Percentiles rank a stretch among this genome's conserved stretches.
phyloP scores from a whole-genome alignment of 2,113 vertebrate genomes.

The Sebastes fasciatus region DNA sequence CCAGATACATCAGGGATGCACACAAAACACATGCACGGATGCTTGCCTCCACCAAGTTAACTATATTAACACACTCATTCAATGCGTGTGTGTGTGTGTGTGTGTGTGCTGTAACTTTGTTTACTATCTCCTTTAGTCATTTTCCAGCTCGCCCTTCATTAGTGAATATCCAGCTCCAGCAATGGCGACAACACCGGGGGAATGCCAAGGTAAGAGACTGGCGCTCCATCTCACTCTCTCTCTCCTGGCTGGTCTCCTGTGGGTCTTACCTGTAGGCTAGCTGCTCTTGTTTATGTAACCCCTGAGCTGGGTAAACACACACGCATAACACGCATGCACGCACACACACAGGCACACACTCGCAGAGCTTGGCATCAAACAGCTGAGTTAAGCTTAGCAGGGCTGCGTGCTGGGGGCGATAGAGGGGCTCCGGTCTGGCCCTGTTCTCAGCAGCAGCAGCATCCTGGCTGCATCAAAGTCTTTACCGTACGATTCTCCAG shows the following conservation, averaged over 20 bases:
- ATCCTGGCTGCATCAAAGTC: slow-evolving; percentile 70
- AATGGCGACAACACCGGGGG: slow-evolving; percentile 65
- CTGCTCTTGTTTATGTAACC: slow-evolving; percentile 80
- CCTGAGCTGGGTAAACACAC: slow-evolving; percentile 70
- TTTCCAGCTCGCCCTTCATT: slow-evolving; percentile 73
- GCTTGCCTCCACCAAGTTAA: slow-evolving; percentile 52
- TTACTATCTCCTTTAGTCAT: slow-evolving; percentile 72
- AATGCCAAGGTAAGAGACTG: slow-evolving; percentile 66
- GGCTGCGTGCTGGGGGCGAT: slow-evolving; percentile 71
- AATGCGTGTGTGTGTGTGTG: slow-evolving; percentile 3
- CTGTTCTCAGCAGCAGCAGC: slow-evolving; percentile 72
- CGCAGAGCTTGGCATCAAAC: slow-evolving; percentile 75
- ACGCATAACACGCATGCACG: background rate
- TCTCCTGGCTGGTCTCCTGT: slow-evolving; percentile 71
- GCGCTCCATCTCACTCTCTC: slow-evolving; percentile 55
- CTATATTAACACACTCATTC: slow-evolving; percentile 52
- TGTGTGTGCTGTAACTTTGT: slow-evolving; percentile 55
- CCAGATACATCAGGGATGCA: slow-evolving; percentile 66
- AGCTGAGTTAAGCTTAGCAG: slow-evolving; percentile 75
- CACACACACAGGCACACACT: slow-evolving; percentile 55
- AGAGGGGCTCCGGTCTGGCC: slow-evolving; percentile 67
- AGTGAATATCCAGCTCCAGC: slow-evolving; percentile 68
- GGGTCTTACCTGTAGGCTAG: slow-evolving; percentile 79
- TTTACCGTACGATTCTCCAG: slow-evolving; percentile 61
- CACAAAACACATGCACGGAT: slow-evolving; percentile 54